A percentile compares a stretch with the other conserved stretches of the same genome.
Conservation (phyloP, 2,888 invertebrate genomes). For the Thymelicus lineola region DNA sequence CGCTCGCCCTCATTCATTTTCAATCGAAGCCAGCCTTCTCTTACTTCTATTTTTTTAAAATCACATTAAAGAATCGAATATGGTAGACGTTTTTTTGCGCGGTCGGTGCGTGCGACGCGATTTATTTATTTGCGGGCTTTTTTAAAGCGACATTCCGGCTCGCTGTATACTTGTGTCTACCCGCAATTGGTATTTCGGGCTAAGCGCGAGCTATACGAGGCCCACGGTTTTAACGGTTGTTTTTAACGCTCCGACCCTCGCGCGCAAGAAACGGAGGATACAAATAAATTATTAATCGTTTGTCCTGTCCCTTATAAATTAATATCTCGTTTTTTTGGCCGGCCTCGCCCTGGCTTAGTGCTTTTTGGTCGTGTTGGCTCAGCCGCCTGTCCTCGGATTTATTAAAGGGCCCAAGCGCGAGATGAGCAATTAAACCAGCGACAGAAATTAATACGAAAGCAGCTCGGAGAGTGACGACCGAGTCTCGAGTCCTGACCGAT, state of each 20-base stretch:
- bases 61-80: conserved; percentile 86
- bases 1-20: conserved; percentile 84
- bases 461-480: conserved; percentile 60
- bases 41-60: conserved; percentile 82
- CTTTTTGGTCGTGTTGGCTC: conserved; percentile 78
- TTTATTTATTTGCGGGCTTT: conserved; percentile 84
- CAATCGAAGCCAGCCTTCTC: conserved; percentile 80
- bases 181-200: conserved; percentile 84
- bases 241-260: conserved; percentile 82
- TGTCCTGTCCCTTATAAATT: conserved; percentile 86
- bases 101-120: conserved; percentile 81
- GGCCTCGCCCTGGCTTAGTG: conserved; percentile 63
- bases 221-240: conserved; percentile 84
- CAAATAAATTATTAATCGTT: conserved; percentile 86
- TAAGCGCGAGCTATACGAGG: conserved; percentile 84
- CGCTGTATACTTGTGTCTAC: conserved; percentile 85
- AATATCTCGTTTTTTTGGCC: conserved; percentile 81
- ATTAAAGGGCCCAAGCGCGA: conserved; percentile 82
- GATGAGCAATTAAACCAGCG: conserved; percentile 82
- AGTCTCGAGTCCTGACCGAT: conserved; percentile 49
- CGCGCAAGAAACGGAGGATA: conserved; percentile 80
- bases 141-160: conserved; percentile 84
- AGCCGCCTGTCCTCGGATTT: conserved; percentile 81
- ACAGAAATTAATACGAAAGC: conserved; percentile 81
- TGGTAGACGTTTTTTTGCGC: conserved; percentile 79